Evolutionary conservation across 2,888 invertebrate species (phyloP), one percentile per base, ranked within the genome.

Genomic region (Caenorhabditis sulstoni): DNA sequence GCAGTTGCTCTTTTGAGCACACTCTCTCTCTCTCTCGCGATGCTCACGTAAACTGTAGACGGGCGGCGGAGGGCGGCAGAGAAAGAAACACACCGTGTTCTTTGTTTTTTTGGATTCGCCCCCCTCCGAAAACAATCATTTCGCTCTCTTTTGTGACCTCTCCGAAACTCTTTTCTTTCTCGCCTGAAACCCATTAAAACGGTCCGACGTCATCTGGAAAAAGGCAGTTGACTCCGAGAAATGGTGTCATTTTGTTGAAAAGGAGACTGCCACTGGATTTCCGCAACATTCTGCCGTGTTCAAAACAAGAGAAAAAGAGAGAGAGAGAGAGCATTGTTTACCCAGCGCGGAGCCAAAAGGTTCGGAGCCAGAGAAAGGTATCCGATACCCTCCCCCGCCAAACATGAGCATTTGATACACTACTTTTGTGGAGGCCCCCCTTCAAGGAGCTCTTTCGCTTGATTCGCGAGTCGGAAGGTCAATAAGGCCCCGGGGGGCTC

Each of bases 321-420:
- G 53, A 53, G n/a, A n/a, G 55, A 22, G 41, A 58, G 44, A 44
- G 23, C 45, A 64, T 73, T 73, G 73, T 73, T 73, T 73, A 64
- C 73, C 64, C 57, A 44, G 41, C 47, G 20, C 3, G 23, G 39
- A 71, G 50, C 62, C 53, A 66, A 58, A 68, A 68, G 68, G 68
- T 71, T 71, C 55, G 44, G 29, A 71, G 55, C 64, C 57, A 29
- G 7, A 50, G 64, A 73, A 73, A 73, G 73, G 73, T 73, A 73
- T 73, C 73, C 50, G 64, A 71, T 71, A 62, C 37, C 18, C 22
- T 35, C 20, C 39, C 55, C 71, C 61, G 47, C 62, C 62, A 45
- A 55, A 71, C 62, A 71, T 62, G 64, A 73, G 73, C 73, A 64
- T 73, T 73, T 73, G 58, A 73, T 73, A 73, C 73, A 29, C 29